phyloP scores from a whole-genome alignment of 2,797 vertebrate genomes.

The Poeciliopsis paucimaculata region DNA sequence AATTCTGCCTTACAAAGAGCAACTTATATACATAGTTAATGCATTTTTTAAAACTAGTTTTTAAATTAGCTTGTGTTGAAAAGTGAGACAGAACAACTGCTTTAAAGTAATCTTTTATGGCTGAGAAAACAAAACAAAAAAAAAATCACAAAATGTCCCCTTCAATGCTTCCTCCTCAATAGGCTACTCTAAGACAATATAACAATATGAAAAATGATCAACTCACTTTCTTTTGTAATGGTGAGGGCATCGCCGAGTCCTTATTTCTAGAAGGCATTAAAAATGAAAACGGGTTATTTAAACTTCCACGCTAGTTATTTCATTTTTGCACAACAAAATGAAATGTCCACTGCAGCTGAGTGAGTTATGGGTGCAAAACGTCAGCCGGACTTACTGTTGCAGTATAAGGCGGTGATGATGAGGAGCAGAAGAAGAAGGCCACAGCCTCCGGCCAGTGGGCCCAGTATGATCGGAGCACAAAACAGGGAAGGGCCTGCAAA shows the following conservation, averaged over 20 bases:
- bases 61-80: not conserved
- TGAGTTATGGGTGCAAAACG: not conserved
- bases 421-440: constrained; percentile 75
- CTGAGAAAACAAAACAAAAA: not conserved
- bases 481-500: not conserved
- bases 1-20: not conserved
- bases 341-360: not conserved
- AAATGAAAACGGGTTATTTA: not conserved
- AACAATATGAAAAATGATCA: not conserved
- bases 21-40: not conserved
- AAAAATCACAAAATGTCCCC: not conserved
- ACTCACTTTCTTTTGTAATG: constrained; percentile 81
- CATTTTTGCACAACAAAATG: not conserved
- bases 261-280: constrained; percentile 56
- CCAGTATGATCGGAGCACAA: constrained; percentile 69
- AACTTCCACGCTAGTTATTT: not conserved
- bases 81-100: not conserved
- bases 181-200: not conserved
- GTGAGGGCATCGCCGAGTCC: constrained; percentile 82
- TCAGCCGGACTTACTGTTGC: constrained; percentile 73
- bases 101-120: not conserved
- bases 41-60: not conserved
- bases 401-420: constrained; percentile 68
- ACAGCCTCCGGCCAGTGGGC: constrained; percentile 64
- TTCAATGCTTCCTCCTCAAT: not conserved